Percentiles rank a stretch among this genome's conserved stretches.
These are phyloP conservation scores for Clarias laeviceps DNA, from an alignment of 2,797 vertebrate species.

Conservation along the genomic window DNA sequence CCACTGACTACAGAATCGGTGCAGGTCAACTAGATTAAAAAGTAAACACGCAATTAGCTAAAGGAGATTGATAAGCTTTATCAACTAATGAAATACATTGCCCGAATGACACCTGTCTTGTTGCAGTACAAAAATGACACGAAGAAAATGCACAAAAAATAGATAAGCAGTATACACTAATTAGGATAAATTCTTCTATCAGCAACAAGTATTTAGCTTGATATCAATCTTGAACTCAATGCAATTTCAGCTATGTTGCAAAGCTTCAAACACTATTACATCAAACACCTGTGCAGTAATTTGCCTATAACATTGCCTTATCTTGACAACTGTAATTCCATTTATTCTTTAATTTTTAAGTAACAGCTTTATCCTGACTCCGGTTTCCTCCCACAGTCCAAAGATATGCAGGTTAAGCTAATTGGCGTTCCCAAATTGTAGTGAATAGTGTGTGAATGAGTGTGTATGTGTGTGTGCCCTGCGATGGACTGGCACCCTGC, in stretches of 20 bases:
- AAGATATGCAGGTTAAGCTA: no score
- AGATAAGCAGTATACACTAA: constrained; percentile 65
- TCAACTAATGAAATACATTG: constrained; percentile 42
- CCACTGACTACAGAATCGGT: constrained; percentile 28
- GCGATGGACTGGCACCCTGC: no score
- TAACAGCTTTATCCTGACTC: not conserved
- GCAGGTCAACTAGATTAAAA: constrained; percentile 39
- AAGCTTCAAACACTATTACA: constrained; percentile 70
- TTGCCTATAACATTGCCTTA: not conserved
- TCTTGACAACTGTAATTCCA: not conserved
- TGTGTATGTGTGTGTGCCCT: no score
- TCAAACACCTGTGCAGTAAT: not conserved
- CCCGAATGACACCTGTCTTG: constrained; percentile 50
- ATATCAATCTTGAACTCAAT: constrained; percentile 63
- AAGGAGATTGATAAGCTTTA: constrained; percentile 44
- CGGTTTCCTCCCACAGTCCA: no score
- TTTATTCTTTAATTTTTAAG: not conserved
- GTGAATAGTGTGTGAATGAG: no score
- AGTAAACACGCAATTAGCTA: constrained; percentile 52
- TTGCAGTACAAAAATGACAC: constrained; percentile 52
- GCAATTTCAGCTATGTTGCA: constrained; percentile 66
- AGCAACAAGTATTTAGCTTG: constrained; percentile 67
- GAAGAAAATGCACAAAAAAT: constrained; percentile 46
- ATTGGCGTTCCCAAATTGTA: no score
- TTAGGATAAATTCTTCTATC: constrained; percentile 71